These are phyloP conservation scores for Nymphalis urticae DNA, from an alignment of 2,888 invertebrate genomes.

Conservation along the genomic window DNA sequence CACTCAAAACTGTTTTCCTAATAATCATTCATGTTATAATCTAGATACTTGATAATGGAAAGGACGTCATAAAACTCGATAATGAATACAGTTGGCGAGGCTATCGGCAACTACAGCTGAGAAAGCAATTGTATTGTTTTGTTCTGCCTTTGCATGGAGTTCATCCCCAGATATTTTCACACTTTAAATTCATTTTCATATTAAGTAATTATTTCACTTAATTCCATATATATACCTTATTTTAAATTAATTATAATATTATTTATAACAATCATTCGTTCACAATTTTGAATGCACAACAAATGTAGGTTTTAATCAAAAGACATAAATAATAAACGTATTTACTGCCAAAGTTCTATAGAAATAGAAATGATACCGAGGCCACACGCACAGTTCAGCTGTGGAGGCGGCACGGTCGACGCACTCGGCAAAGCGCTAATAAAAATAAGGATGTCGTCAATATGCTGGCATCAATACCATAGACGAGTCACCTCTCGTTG, in stretches of 20 bases:
- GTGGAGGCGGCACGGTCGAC: slow-evolving; percentile 74
- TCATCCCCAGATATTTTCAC: neutral
- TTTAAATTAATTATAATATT: too few relatives aligned
- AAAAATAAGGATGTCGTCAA: slow-evolving; percentile 82
- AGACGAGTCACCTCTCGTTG: slow-evolving; percentile 69
- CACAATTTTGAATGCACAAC: neutral
- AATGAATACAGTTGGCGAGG: slow-evolving; percentile 47
- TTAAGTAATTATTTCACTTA: too few relatives aligned
- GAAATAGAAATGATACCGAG: slow-evolving; percentile 60
- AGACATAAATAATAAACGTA: slow-evolving; percentile 19
- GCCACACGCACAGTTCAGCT: slow-evolving; percentile 71
- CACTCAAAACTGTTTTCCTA: slow-evolving; percentile 57
- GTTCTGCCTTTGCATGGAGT: neutral
- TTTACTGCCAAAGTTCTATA: slow-evolving; percentile 35
- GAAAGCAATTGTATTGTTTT: slow-evolving; percentile 28
- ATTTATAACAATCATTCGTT: too few relatives aligned
- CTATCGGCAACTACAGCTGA: slow-evolving; percentile 45
- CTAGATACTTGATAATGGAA: slow-evolving; percentile 65
- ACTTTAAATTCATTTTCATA: too few relatives aligned
- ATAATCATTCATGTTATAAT: slow-evolving; percentile 64
- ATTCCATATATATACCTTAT: too few relatives aligned
- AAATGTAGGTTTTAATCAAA: slow-evolving; percentile 5
- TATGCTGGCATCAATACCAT: slow-evolving; percentile 72
- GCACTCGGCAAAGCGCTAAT: slow-evolving; percentile 73
- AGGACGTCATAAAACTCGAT: slow-evolving; percentile 69